Evolutionary conservation across 2,797 vertebrate species (phyloP).

Genomic region (Syngnathus acus): DNA sequence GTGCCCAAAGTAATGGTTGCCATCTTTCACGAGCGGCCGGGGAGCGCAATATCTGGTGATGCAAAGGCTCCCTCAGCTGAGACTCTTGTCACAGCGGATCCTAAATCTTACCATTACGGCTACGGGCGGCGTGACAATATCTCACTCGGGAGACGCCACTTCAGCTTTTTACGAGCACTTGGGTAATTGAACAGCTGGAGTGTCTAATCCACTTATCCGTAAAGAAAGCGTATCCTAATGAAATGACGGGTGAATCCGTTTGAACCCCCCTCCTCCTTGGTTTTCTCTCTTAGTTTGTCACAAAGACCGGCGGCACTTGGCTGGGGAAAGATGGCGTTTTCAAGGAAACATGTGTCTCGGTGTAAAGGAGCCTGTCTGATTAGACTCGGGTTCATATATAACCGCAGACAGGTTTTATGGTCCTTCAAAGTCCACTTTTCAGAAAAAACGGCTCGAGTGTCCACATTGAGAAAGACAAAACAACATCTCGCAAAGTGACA

Average conservation of each 20-base stretch:
- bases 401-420: conserved; percentile 50
- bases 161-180: conserved; percentile 54
- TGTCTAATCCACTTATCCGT: conserved; percentile 37
- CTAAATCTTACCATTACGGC: conserved; percentile 63
- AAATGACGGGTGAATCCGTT: conserved; percentile 35
- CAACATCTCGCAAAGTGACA: conserved; percentile 47
- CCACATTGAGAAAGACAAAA: conserved; percentile 37
- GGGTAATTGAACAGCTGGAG: conserved; percentile 62
- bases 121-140: conserved; percentile 33
- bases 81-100: conserved; percentile 48
- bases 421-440: conserved; percentile 53
- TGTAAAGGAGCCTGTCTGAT: conserved; percentile 64
- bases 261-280: conserved; percentile 11
- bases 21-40: conserved; percentile 50
- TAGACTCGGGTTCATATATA: conserved; percentile 47
- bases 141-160: conserved; percentile 47
- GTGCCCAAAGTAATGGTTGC: conserved; percentile 40
- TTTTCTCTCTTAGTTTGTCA: conserved; percentile 38
- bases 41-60: conserved; percentile 45
- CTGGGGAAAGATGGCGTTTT: conserved; percentile 48
- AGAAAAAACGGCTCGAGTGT: conserved; percentile 37
- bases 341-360: conserved; percentile 38
- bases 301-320: conserved; percentile 14
- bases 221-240: conserved; percentile 40
- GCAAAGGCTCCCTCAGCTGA: conserved; percentile 36